Evolutionary conservation across 1,140 invertebrate genomes (phyloP), one percentile per base, ranked within the genome.

Genomic region (Drosophila punjabiensis): DNA sequence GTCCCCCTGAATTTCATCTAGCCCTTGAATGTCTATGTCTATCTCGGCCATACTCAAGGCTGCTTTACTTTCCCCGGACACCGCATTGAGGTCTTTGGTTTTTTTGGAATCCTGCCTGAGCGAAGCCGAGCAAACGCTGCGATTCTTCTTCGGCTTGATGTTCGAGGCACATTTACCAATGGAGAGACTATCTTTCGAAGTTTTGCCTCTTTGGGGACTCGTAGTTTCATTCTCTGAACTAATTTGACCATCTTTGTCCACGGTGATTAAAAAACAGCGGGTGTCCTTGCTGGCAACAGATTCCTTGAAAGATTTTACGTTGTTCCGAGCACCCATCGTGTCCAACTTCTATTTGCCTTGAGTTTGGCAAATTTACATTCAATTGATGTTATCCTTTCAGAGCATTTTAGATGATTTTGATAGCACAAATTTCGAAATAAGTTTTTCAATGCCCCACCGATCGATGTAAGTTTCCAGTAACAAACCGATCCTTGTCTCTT

Each of bases 261-360:
- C 33, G 20, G 64, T 83, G 6, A 87, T 35, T 1, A 76, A 24
- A 28, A 87, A 83, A 43, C 67, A 74, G 16, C 61, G 66, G 13
- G 50, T 80, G 5, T 45, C 48, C 18, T 52, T 56, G 13, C 8
- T 32, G 10, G 48, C 47, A 9, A 63, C 45, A 13, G 24, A 45
- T 33, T 30, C 0, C n/a, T 1, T 41, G 30, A n/a, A 24, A n/a
- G 63, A 58, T 18, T 45, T 52, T 3, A 11, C 33, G 18, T 20
- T 28, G 18, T 33, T 32, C 5, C 41, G 28, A 13, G 50, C 24
- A 13, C 28, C 56, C 68, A 55, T 55, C 55, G 58, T 67, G 35
- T 28, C 60, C 30, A 53, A 24, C 16, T 13, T 33, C 11, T n/a
- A 11, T 8, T 39, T n/a, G 9, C n/a, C 28, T 64, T n/a, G 58